Conservation (phyloP, 2,888 invertebrate genomes). For the Tridacna crocea region DNA sequence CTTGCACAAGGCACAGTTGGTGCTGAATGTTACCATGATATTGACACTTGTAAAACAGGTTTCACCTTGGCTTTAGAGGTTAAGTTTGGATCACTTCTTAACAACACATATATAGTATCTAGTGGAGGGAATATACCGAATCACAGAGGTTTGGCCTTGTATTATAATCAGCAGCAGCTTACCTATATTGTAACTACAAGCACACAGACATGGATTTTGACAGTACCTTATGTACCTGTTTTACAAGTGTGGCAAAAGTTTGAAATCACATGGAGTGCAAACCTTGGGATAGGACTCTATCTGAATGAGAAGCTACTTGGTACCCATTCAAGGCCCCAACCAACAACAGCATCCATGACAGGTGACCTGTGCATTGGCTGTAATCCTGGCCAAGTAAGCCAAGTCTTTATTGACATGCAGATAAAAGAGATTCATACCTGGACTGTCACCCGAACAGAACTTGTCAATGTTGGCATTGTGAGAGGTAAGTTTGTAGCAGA, state of each 20-base stretch:
- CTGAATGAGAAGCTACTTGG: constrained; percentile 64
- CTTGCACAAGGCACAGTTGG: constrained; percentile 41
- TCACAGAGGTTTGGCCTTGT: constrained; percentile 63
- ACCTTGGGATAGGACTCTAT: constrained; percentile 63
- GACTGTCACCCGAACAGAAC: constrained; percentile 61
- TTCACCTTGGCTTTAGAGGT: constrained; percentile 63
- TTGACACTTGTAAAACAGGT: constrained; percentile 58
- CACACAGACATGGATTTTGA: constrained; percentile 61
- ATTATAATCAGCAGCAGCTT: constrained; percentile 55
- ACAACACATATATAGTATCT: constrained; percentile 64
- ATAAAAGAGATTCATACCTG: constrained; percentile 57
- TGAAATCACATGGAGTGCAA: constrained; percentile 69
- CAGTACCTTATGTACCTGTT: constrained; percentile 46
- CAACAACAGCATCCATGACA: constrained; percentile 30
- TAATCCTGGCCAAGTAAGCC: constrained; percentile 35
- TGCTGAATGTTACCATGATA: constrained; percentile 55
- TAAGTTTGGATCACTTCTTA: constrained; percentile 51
- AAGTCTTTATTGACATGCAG: constrained; percentile 46
- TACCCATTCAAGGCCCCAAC: constrained; percentile 48
- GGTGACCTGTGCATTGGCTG: constrained; percentile 55
- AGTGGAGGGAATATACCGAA: constrained; percentile 64
- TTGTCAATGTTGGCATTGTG: constrained; percentile 55
- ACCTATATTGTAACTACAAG: constrained; percentile 66
- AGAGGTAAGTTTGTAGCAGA: constrained; percentile 28
- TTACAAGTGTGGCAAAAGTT: constrained; percentile 68